Base-by-base conservation (phyloP, 1,140 invertebrate species). In the Drosophila lacertosa region DNA sequence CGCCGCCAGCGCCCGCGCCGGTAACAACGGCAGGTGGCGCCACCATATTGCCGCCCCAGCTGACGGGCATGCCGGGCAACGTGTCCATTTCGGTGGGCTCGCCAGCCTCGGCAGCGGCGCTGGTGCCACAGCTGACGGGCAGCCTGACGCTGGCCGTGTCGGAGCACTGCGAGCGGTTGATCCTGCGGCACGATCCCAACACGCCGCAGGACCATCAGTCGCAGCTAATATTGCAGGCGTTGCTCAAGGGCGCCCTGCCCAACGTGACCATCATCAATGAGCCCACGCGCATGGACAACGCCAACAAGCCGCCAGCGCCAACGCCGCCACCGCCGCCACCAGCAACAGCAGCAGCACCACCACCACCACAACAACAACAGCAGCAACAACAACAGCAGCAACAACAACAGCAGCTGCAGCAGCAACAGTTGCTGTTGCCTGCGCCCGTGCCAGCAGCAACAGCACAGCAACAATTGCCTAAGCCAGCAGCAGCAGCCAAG, bases 201-300 rank as follows among this genome's bases (percentile, higher is more conserved):
- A 74, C 77, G 45, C 89, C 89, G 4, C 91, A 91, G 54, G 91
- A 91, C 65, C 79, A 90, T 37, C 90, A 91, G 37, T 91, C 91
- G 22, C 91, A 91, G 63, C 59, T 90, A 0, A 91, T 91, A 35
- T 32, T 91, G 37, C 90, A 91, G 44, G 91, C 90, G 1, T 60
- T 91, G 55, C 57, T 91, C 6, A 91, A 90, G 35, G 91, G 91
- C 1, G 89, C 90, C 1, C 48, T 91, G 53, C 89, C 89, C 44
- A 91, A 91, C 74, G 74, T 91, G 10, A 91, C 90, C 22, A 90
- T 91, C n/a, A 90, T 91, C 45, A 91, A 91, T 59, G 91, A 91
- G 39, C 89, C 90, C 9, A 83, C 82, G 2, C 80, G 82, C 7
- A 53, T 88, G 15, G 84, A 89, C 29, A 24, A 89, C 39, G 20